A percentile compares a stretch with the other conserved stretches of the same genome.
These are phyloP conservation scores for Florisuga fusca DNA, from an alignment of 2,797 vertebrate genomes.

Conservation along the genomic window DNA sequence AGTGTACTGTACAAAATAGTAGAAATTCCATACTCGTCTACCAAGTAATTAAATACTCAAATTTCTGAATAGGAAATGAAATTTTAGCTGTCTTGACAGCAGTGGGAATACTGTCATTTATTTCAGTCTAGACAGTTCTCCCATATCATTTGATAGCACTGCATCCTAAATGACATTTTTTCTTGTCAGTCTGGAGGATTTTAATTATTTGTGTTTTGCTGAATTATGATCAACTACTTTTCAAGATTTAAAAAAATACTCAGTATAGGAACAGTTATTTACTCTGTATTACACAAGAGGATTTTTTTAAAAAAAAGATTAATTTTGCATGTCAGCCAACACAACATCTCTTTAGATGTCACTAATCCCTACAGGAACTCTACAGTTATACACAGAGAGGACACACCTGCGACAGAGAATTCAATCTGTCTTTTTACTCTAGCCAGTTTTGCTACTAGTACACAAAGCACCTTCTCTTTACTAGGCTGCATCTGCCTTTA, in stretches of 20 bases:
- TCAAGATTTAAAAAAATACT: background rate
- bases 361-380: background rate
- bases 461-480: background rate
- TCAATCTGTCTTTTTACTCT: background rate
- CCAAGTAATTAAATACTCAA: background rate
- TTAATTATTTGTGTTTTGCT: background rate
- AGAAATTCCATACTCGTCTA: background rate
- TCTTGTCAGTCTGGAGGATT: background rate
- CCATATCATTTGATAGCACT: background rate
- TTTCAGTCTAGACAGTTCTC: background rate
- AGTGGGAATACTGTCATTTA: background rate
- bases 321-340: background rate
- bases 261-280: background rate
- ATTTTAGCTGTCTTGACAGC: background rate
- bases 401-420: background rate
- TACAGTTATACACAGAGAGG: background rate
- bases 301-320: background rate
- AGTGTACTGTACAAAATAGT: background rate
- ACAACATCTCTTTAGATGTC: background rate
- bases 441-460: background rate
- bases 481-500: background rate
- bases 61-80: conserved; percentile 11
- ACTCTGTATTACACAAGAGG: background rate
- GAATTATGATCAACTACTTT: background rate
- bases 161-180: background rate